Evolutionary conservation across 2,888 invertebrate genomes (phyloP).

Genomic region (Agrotis ipsilon): DNA sequence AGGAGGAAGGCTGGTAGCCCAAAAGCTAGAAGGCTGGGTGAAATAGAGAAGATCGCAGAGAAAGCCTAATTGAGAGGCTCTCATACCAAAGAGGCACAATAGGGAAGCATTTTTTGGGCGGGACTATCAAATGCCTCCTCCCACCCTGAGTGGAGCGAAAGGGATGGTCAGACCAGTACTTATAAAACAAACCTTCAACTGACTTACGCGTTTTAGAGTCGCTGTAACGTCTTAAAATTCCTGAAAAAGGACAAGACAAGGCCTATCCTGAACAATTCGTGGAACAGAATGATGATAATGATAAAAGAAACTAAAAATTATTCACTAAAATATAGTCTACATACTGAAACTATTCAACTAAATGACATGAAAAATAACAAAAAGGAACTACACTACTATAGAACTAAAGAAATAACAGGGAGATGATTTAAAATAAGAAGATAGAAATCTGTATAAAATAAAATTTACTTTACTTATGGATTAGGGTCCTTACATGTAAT

Average conservation of each 20-base stretch:
- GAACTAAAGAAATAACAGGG: neutral
- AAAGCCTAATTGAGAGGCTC: neutral
- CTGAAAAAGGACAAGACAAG: too few relatives aligned
- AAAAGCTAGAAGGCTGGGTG: too few relatives aligned
- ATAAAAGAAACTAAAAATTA: neutral
- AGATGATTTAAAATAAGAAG: slow-evolving; percentile 16
- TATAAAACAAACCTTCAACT: too few relatives aligned
- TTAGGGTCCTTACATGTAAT: slow-evolving; percentile 34
- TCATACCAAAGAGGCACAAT: neutral
- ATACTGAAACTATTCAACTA: neutral
- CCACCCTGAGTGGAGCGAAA: too few relatives aligned
- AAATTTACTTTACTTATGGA: slow-evolving; percentile 52
- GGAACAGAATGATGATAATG: neutral
- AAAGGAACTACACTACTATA: slow-evolving; percentile 1
- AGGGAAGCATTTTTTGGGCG: too few relatives aligned
- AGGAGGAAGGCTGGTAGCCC: neutral
- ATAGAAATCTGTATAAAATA: slow-evolving; percentile 11
- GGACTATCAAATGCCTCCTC: too few relatives aligned
- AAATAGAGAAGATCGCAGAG: neutral
- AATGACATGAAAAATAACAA: neutral
- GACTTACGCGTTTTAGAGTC: too few relatives aligned
- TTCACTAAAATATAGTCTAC: neutral
- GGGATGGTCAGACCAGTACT: too few relatives aligned
- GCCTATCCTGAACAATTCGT: neutral
- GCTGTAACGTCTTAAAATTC: too few relatives aligned